phyloP scores from a whole-genome alignment of 2,113 vertebrate genomes.

The Ginglymostoma cirratum region DNA sequence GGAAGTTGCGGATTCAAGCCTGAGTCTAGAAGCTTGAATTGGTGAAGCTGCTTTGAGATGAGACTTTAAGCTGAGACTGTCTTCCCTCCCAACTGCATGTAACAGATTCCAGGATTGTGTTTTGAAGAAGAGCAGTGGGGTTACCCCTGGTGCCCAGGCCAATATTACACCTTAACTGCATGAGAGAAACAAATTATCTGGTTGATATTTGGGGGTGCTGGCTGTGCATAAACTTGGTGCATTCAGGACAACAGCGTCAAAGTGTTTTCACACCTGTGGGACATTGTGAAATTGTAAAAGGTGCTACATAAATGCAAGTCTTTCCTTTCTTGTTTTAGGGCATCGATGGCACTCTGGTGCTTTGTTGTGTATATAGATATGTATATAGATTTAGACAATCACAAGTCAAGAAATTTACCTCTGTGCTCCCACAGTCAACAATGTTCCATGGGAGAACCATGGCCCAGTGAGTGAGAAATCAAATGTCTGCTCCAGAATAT shows the following conservation, averaged over 20 bases:
- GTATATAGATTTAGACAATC: too few species aligned
- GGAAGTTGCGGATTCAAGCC: background rate
- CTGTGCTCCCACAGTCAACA: background rate
- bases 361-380: background rate
- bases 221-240: background rate
- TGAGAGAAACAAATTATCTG: background rate
- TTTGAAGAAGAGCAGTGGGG: background rate
- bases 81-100: background rate
- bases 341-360: background rate
- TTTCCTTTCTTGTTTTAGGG: background rate
- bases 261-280: background rate
- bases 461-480: background rate
- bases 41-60: too few species aligned
- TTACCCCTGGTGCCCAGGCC: background rate
- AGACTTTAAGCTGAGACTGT: background rate
- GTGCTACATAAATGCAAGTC: background rate
- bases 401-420: background rate
- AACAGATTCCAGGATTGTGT: background rate
- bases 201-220: background rate
- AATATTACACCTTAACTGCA: background rate
- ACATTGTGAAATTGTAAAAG: background rate
- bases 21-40: background rate
- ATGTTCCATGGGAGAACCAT: background rate
- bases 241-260: background rate
- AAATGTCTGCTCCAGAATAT: background rate